Evolutionary conservation across 1,140 invertebrate species (phyloP).

Genomic region (Idris sp.): DNA sequence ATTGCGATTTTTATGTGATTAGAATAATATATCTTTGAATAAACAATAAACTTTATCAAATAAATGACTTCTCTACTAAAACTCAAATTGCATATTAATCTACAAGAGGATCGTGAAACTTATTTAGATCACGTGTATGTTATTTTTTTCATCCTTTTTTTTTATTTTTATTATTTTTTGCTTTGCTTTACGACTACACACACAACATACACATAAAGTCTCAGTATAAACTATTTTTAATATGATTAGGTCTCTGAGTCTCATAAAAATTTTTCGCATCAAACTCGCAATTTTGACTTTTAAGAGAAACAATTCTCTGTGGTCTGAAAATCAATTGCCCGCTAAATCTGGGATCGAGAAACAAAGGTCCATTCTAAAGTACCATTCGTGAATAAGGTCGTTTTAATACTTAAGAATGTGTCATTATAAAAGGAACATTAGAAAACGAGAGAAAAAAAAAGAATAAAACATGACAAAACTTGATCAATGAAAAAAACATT

Average conservation of each 20-base stretch:
- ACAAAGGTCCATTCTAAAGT: constrained; percentile 28
- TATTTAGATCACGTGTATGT: constrained; percentile 18
- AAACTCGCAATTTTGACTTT: constrained; percentile 41
- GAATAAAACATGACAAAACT: not conserved
- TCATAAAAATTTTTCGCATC: constrained; percentile 68
- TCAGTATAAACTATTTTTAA: constrained; percentile 74
- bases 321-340: constrained; percentile 55
- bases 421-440: constrained; percentile 13
- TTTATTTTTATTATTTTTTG: too few relatives aligned
- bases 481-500: too few relatives aligned
- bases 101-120: constrained; percentile 54
- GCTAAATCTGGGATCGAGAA: constrained; percentile 53
- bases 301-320: constrained; percentile 61
- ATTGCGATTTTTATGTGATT: constrained; percentile 35
- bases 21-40: constrained; percentile 43
- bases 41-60: constrained; percentile 47
- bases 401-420: too few relatives aligned
- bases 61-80: constrained; percentile 48
- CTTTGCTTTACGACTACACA: constrained; percentile 74
- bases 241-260: constrained; percentile 69
- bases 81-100: constrained; percentile 21
- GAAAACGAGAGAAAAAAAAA: too few relatives aligned
- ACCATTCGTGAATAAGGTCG: too few relatives aligned
- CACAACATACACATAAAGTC: constrained; percentile 77
- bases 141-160: constrained; percentile 52